Conservation (phyloP, 2,888 invertebrate species). For the Polydrusus tereticollis region DNA sequence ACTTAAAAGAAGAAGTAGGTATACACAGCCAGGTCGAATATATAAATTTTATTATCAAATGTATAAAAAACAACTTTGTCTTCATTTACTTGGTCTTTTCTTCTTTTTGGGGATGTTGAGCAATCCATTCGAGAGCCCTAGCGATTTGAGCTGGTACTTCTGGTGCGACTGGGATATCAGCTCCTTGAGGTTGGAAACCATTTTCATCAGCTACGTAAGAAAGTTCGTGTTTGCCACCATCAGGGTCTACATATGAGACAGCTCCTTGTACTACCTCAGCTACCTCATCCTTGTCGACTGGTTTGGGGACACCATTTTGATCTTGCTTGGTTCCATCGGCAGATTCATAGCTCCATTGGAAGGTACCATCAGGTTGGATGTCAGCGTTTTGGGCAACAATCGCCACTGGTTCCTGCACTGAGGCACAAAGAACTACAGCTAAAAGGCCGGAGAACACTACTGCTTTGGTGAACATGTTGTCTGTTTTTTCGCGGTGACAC, state of each 20-base stretch:
- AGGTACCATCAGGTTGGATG: constrained; percentile 59
- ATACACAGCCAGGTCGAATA: background rate
- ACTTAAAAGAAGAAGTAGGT: background rate
- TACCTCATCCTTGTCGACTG: constrained; percentile 54
- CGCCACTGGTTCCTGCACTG: constrained; percentile 18
- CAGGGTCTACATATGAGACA: constrained; percentile 68
- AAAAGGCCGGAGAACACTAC: constrained; percentile 25
- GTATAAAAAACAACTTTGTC: background rate
- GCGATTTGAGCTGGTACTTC: constrained; percentile 71
- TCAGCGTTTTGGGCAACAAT: constrained; percentile 61
- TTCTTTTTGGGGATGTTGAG: constrained; percentile 62
- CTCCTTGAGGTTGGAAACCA: constrained; percentile 69
- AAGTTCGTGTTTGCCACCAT: constrained; percentile 68
- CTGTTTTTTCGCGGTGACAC: background rate
- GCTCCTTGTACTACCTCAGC: constrained; percentile 38
- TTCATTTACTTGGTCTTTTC: background rate
- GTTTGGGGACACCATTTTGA: constrained; percentile 67
- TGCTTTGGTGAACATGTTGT: constrained; percentile 20
- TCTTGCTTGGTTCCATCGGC: constrained; percentile 73
- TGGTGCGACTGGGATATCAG: constrained; percentile 62
- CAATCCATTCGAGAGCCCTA: constrained; percentile 69
- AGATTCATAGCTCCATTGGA: constrained; percentile 64
- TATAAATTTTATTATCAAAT: too few species aligned
- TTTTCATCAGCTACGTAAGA: constrained; percentile 71
- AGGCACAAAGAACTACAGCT: constrained; percentile 1